These are phyloP conservation scores for Oxyteleia sp. DNA, from an alignment of 2,888 invertebrate species.

Conservation along the genomic window DNA sequence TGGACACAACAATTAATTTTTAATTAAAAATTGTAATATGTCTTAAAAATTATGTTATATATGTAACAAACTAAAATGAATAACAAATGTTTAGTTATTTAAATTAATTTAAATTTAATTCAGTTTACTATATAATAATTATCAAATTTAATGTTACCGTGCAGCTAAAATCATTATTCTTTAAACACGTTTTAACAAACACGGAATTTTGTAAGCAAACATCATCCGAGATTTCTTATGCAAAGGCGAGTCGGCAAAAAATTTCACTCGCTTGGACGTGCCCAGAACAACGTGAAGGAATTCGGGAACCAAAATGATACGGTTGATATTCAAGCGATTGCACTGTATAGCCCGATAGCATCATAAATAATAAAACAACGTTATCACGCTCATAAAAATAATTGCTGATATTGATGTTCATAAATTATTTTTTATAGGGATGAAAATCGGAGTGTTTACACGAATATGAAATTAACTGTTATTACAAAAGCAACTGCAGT, in stretches of 20 bases:
- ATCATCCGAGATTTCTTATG: not conserved
- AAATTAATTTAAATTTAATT: too few species aligned
- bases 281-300: constrained; percentile 38
- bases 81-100: too few species aligned
- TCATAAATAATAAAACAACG: constrained; percentile 28
- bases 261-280: constrained; percentile 11
- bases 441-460: constrained; percentile 25
- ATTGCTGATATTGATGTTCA: constrained; percentile 35
- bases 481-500: not conserved
- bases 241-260: not conserved
- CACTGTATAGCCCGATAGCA: constrained; percentile 3
- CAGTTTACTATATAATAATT: too few species aligned
- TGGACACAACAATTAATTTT: too few species aligned
- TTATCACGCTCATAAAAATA: constrained; percentile 45
- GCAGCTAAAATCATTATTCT: too few species aligned
- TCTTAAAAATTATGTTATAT: too few species aligned
- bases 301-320: constrained; percentile 28
- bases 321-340: constrained; percentile 16
- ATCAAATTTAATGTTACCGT: too few species aligned
- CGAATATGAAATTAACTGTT: constrained; percentile 3
- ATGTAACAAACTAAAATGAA: too few species aligned
- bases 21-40: too few species aligned
- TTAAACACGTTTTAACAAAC: too few species aligned
- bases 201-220: not conserved
- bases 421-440: constrained; percentile 15